Base-by-base conservation (phyloP, 2,888 invertebrate genomes). In the Amphipyra tragopoginis region DNA sequence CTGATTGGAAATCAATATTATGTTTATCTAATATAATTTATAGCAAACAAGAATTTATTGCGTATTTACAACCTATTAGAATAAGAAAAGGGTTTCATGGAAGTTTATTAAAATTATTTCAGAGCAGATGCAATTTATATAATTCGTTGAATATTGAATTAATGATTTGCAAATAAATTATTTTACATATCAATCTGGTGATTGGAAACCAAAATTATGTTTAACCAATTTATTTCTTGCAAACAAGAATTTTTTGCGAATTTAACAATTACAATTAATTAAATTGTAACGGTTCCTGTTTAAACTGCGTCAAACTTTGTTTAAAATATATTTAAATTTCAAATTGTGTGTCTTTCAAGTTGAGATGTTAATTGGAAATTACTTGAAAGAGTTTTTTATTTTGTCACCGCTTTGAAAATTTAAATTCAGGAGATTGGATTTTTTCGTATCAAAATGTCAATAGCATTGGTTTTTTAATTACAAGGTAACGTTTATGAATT, bases 361-460 rank as follows among this genome's bases (percentile, higher is more conserved):
- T 44, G 13, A 0, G 15, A 10, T 45, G 47, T 59, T 36, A 47
- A 65, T 43, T 52, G 2, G 8, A 52, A 52, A 33, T 14, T 36
- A 33, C 10, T 9, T 29, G n/a, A 2, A 39, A 39, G 6, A 10
- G 8, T 26, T 21, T 26, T n/a, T 39, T 13, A 6, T 42, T 21
- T 10, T 13, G 14, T 11, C 13, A 47, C 34, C 2, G 13, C 7
- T 33, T 36, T 36, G 10, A 36, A 10, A 10, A 36, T 36, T 36
- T 10, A 4, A 9, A 36, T 36, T 36, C 36, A 36, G 36, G 9
- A 10, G 11, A 36, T 36, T 36, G 10, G 36, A 4, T 36, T 36
- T 36, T 36, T 36, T 36, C 1, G 10, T 10, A 36, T 29, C 29
- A 29, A 29, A 7, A 5, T 29, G 29, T 29, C 29, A 29, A 29